Percentiles rank a stretch among this genome's conserved stretches.
These are phyloP conservation scores for Drosophila kepulauana DNA, from an alignment of 1,140 invertebrate genomes.

Conservation along the genomic window DNA sequence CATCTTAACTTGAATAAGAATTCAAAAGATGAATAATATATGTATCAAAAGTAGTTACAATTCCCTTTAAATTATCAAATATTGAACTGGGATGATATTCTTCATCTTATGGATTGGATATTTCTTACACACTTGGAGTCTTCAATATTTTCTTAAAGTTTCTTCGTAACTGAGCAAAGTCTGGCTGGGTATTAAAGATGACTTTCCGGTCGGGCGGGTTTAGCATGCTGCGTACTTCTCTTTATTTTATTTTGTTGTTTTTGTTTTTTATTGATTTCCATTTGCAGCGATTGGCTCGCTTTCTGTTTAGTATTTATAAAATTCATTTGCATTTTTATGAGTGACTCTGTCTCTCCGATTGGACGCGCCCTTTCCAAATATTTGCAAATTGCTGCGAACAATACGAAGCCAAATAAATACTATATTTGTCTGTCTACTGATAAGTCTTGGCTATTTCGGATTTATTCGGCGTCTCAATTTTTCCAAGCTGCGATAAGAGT, in stretches of 20 bases:
- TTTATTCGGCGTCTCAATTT: conserved; percentile 1
- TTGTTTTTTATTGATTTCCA: conserved; percentile 29
- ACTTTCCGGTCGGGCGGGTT: conserved; percentile 68
- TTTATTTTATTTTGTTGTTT: not conserved
- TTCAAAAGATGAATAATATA: too few species aligned
- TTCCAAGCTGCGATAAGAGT: conserved; percentile 2
- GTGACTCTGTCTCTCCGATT: conserved; percentile 8
- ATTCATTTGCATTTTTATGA: conserved; percentile 62
- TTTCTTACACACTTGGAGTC: conserved; percentile 21
- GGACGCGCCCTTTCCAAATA: conserved; percentile 32
- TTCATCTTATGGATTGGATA: not conserved
- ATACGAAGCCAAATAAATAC: not conserved
- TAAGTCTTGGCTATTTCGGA: conserved; percentile 4
- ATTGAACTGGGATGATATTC: not conserved
- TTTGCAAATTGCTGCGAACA: conserved; percentile 11
- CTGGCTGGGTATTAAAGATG: conserved; percentile 36
- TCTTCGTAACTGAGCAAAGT: conserved; percentile 20
- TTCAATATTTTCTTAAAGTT: conserved; percentile 22
- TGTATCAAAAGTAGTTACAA: too few species aligned
- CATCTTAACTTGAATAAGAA: too few species aligned
- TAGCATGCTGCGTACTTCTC: conserved; percentile 28
- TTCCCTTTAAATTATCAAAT: not conserved
- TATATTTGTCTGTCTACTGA: conserved; percentile 6
- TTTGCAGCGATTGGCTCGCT: conserved; percentile 32
- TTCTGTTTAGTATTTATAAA: conserved; percentile 70